These are phyloP conservation scores for Apodemia zela DNA, from an alignment of 2,888 invertebrate species.

Conservation along the genomic window DNA sequence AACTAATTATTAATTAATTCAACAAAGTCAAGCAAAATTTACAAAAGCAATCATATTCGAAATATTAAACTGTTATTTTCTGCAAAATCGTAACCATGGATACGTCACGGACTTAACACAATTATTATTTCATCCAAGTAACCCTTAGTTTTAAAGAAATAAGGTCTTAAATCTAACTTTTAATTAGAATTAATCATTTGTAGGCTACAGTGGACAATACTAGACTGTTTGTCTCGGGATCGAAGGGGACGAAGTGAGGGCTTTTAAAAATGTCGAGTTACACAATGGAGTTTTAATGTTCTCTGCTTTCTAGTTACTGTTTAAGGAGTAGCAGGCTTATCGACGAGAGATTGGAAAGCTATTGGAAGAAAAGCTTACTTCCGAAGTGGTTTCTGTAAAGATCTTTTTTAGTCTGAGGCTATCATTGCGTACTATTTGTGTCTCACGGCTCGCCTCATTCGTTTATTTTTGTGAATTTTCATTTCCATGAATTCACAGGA, in stretches of 20 bases:
- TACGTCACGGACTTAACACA: slow-evolving; percentile 59
- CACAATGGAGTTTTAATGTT: slow-evolving; percentile 28
- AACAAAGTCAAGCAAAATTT: background rate
- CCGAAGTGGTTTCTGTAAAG: background rate
- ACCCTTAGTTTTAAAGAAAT: background rate
- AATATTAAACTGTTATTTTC: slow-evolving; percentile 18
- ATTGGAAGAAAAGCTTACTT: background rate
- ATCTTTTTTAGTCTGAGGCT: background rate
- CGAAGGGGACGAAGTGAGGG: slow-evolving; percentile 53
- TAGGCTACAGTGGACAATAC: slow-evolving; percentile 53
- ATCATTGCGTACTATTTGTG: no score
- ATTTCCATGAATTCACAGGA: no score
- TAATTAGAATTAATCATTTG: background rate
- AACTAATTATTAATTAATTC: background rate
- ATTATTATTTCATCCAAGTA: slow-evolving; percentile 3
- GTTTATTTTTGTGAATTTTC: no score
- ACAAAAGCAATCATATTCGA: background rate
- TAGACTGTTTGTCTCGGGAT: slow-evolving; percentile 71
- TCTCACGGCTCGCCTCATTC: no score
- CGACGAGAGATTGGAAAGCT: slow-evolving; percentile 2
- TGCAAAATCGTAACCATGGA: slow-evolving; percentile 52
- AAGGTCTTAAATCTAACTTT: slow-evolving; percentile 34
- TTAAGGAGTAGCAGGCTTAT: slow-evolving; percentile 4
- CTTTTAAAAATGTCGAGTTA: slow-evolving; percentile 66
- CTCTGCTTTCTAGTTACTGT: slow-evolving; percentile 10